Percentiles rank a stretch among this genome's conserved stretches.
Evolutionary conservation across 2,888 invertebrate species (phyloP).

Genomic region (Trachelus tabidus): DNA sequence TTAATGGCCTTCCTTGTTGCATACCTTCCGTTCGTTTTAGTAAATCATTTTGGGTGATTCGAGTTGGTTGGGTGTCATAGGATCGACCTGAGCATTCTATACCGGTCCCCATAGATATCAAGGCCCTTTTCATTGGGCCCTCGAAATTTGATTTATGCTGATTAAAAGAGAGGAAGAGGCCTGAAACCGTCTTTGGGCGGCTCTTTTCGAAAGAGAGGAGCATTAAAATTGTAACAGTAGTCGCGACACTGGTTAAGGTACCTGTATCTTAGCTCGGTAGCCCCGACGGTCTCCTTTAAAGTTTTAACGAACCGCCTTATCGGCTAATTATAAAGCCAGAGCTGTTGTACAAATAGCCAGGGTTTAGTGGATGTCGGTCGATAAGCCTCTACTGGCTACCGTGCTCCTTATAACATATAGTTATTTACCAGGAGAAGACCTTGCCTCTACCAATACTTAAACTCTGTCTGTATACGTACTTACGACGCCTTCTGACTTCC

Average conservation of each 20-base stretch:
- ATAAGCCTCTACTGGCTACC: constrained; percentile 30
- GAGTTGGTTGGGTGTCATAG: background rate
- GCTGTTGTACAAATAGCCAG: constrained; percentile 35
- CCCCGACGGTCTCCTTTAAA: constrained; percentile 21
- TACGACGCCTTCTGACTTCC: background rate
- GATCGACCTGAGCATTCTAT: background rate
- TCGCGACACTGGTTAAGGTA: constrained; percentile 29
- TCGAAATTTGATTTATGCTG: constrained; percentile 29
- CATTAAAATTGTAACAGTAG: constrained; percentile 38
- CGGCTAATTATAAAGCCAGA: constrained; percentile 37
- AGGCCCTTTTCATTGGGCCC: background rate
- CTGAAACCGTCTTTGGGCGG: constrained; percentile 11
- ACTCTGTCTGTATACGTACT: background rate
- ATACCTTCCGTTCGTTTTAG: too few species aligned
- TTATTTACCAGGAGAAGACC: background rate
- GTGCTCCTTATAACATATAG: constrained; percentile 16
- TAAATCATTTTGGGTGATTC: background rate
- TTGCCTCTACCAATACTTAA: background rate
- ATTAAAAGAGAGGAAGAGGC: constrained; percentile 16
- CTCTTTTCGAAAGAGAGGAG: constrained; percentile 15
- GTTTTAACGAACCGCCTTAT: constrained; percentile 40
- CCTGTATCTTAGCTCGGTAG: constrained; percentile 11
- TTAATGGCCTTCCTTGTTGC: too few species aligned
- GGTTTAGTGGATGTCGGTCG: constrained; percentile 34
- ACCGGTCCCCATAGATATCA: background rate